Percentiles rank a stretch among this genome's conserved stretches.
Evolutionary conservation across 2,888 invertebrate genomes (phyloP).

Genomic region (Xanthorhoe designata): DNA sequence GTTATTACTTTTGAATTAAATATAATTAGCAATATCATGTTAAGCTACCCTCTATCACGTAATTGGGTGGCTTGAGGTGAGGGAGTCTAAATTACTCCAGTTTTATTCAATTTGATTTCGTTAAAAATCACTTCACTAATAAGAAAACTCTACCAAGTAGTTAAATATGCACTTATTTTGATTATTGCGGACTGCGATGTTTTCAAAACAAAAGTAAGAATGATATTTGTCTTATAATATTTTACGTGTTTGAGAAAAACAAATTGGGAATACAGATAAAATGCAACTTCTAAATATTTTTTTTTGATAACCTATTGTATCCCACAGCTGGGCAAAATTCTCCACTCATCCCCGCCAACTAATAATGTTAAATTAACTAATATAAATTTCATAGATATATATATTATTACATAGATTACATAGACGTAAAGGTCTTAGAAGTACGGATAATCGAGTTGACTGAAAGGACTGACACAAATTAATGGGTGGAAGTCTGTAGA

Average conservation of each 20-base stretch:
- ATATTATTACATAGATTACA: too few relatives aligned
- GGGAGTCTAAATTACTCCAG: constrained; percentile 1
- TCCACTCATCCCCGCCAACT: too few relatives aligned
- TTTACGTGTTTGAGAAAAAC: too few relatives aligned
- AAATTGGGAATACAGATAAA: too few relatives aligned
- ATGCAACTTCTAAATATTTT: too few relatives aligned
- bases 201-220: too few relatives aligned
- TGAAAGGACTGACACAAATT: constrained; percentile 50
- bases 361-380: too few relatives aligned
- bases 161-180: background rate
- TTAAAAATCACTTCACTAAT: background rate
- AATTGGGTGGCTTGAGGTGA: constrained; percentile 21
- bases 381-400: too few relatives aligned
- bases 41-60: constrained; percentile 17
- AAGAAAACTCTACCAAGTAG: background rate
- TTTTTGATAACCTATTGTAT: too few relatives aligned
- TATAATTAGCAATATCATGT: constrained; percentile 32
- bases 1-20: constrained; percentile 22
- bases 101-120: background rate
- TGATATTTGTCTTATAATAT: too few relatives aligned
- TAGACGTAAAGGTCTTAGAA: background rate
- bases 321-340: too few relatives aligned
- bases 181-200: background rate
- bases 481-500: constrained; percentile 43
- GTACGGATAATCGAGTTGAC: constrained; percentile 48